Percentiles rank a stretch among this genome's conserved stretches.
phyloP scores from a whole-genome alignment of 2,113 vertebrate genomes.

The Neofelis nebulosa region DNA sequence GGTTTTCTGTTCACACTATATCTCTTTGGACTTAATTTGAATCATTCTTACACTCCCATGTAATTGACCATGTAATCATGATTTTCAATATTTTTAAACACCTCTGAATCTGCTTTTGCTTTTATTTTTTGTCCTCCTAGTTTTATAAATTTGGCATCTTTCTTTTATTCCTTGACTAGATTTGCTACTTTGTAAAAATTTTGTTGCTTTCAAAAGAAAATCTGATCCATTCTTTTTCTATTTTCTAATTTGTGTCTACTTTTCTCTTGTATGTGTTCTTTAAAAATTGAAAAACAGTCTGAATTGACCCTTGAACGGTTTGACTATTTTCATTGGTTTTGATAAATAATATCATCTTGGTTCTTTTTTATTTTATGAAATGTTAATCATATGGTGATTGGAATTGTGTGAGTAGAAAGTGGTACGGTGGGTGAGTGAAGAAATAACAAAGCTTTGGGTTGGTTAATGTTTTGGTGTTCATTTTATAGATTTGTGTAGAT shows the following conservation, averaged over 20 bases:
- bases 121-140: background rate
- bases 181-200: background rate
- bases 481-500: background rate
- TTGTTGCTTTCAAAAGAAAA: background rate
- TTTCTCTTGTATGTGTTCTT: background rate
- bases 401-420: background rate
- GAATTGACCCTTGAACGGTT: background rate
- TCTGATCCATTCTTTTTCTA: background rate
- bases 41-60: background rate
- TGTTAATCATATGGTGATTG: background rate
- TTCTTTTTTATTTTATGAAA: background rate
- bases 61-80: background rate
- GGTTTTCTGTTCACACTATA: background rate
- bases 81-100: slow-evolving; percentile 40
- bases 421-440: no score
- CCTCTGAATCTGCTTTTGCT: background rate
- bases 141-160: background rate
- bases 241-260: background rate
- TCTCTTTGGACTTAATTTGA: slow-evolving; percentile 28
- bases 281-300: background rate
- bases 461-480: background rate
- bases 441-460: background rate
- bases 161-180: background rate
- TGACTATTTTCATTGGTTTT: background rate
- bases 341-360: background rate